Percentiles rank a stretch among this genome's conserved stretches.
Evolutionary conservation across 2,113 vertebrate genomes (phyloP).

Genomic region (Nibea albiflora): DNA sequence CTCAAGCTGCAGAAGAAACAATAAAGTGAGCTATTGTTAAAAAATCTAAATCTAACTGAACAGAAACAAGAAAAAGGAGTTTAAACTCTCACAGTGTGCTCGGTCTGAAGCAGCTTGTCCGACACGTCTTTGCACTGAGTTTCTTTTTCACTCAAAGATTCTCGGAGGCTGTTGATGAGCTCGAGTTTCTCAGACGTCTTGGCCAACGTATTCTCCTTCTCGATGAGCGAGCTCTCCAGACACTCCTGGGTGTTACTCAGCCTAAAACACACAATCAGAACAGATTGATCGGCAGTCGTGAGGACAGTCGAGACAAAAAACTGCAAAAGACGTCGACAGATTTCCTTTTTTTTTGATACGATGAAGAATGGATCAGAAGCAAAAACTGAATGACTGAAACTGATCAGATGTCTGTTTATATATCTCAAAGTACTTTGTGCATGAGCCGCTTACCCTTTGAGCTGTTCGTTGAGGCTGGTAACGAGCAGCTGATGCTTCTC

Average conservation of each 20-base stretch:
- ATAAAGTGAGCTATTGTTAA: rapidly evolving
- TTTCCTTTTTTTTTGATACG: too few relatives aligned
- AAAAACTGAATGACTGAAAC: neutral
- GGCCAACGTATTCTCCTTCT: slow-evolving; percentile 88
- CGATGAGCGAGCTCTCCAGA: slow-evolving; percentile 89
- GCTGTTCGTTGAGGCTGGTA: slow-evolving; percentile 87
- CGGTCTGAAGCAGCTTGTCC: slow-evolving; percentile 85
- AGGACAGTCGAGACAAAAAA: neutral
- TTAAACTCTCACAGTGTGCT: slow-evolving; percentile 82
- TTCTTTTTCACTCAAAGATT: slow-evolving; percentile 85
- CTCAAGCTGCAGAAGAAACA: slow-evolving; percentile 81
- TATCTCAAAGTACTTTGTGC: neutral
- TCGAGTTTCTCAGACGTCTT: slow-evolving; percentile 84
- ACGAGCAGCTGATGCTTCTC: slow-evolving; percentile 90
- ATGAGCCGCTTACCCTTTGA: slow-evolving; percentile 84
- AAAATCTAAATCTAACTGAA: too few relatives aligned
- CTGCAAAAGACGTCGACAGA: too few relatives aligned
- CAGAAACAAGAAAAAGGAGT: neutral
- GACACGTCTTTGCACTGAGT: slow-evolving; percentile 80
- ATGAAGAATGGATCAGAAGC: too few relatives aligned
- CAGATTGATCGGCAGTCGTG: neutral
- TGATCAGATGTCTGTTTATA: neutral
- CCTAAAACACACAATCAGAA: slow-evolving; percentile 11
- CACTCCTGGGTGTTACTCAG: slow-evolving; percentile 87
- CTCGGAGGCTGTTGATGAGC: slow-evolving; percentile 81